Percentiles rank a stretch among this genome's conserved stretches.
Conservation (phyloP, 2,888 invertebrate species). For the Trisateles emortualis region DNA sequence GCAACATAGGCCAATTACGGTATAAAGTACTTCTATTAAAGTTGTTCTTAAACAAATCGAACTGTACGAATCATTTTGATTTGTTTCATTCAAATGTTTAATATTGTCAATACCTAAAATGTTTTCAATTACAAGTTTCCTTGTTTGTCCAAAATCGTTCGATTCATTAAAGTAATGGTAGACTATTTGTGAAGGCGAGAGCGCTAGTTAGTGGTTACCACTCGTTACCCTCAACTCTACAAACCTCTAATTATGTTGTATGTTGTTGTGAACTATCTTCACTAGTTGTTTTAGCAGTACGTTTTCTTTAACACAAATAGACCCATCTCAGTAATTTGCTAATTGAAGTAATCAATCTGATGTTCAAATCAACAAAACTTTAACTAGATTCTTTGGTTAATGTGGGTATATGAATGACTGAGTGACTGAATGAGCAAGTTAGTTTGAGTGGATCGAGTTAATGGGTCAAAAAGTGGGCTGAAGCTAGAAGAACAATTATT, state of each 20-base stretch:
- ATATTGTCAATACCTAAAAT: neutral
- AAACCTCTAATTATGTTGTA: slow-evolving; percentile 7
- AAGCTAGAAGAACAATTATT: too few relatives aligned
- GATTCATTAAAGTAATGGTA: slow-evolving; percentile 30
- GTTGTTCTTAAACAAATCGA: neutral
- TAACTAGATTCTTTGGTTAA: neutral
- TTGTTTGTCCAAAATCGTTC: slow-evolving; percentile 12
- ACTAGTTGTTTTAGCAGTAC: neutral
- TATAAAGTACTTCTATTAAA: too few relatives aligned
- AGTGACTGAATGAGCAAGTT: too few relatives aligned
- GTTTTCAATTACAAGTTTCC: neutral
- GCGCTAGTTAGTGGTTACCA: slow-evolving; percentile 7
- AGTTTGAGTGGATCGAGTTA: too few relatives aligned
- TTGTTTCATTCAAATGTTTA: neutral
- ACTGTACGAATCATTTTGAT: too few relatives aligned
- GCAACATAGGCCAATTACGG: neutral
- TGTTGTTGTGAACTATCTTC: neutral
- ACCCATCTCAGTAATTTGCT: neutral
- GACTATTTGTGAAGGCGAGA: slow-evolving; percentile 6
- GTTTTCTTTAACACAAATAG: neutral
- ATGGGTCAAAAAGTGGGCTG: too few relatives aligned
- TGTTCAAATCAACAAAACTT: neutral
- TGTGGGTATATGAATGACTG: too few relatives aligned
- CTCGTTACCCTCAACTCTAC: neutral
- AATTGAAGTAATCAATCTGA: neutral